Percentiles rank a stretch among this genome's conserved stretches.
These are phyloP conservation scores for Deroptyus accipitrinus DNA, from an alignment of 2,113 vertebrate genomes.

Conservation along the genomic window DNA sequence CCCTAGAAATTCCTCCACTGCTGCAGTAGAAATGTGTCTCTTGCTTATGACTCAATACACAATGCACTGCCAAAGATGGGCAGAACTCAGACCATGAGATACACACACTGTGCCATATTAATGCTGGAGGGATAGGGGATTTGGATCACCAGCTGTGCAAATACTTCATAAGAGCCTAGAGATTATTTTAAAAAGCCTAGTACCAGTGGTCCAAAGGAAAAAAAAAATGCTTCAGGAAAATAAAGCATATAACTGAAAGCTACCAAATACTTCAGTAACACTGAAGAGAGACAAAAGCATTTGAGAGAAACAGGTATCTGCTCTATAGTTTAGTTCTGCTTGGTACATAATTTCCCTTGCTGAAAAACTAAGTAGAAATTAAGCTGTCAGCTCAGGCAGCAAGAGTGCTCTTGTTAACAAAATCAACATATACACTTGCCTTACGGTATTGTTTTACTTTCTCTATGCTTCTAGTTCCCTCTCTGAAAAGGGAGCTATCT, in stretches of 20 bases:
- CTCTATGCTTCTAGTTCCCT: background rate
- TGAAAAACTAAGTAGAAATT: background rate
- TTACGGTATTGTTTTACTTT: background rate
- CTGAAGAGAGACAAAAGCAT: background rate
- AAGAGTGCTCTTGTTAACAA: background rate
- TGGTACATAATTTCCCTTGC: background rate
- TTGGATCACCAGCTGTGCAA: background rate
- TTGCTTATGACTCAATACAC: background rate
- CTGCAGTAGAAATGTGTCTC: background rate
- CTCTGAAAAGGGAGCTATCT: background rate
- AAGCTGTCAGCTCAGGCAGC: background rate
- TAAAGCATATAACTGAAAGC: background rate
- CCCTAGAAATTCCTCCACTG: background rate
- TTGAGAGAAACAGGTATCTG: background rate
- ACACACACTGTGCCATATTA: background rate
- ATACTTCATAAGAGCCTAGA: background rate
- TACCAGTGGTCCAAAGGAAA: background rate
- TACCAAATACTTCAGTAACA: background rate
- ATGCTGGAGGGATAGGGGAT: background rate
- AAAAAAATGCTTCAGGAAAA: background rate
- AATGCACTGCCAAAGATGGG: background rate
- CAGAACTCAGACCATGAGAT: background rate
- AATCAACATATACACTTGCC: background rate
- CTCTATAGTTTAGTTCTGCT: background rate
- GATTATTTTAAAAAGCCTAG: background rate